Evolutionary conservation across 2,113 vertebrate genomes (phyloP), one percentile per base, ranked within the genome.

Genomic region (Pica pica): DNA sequence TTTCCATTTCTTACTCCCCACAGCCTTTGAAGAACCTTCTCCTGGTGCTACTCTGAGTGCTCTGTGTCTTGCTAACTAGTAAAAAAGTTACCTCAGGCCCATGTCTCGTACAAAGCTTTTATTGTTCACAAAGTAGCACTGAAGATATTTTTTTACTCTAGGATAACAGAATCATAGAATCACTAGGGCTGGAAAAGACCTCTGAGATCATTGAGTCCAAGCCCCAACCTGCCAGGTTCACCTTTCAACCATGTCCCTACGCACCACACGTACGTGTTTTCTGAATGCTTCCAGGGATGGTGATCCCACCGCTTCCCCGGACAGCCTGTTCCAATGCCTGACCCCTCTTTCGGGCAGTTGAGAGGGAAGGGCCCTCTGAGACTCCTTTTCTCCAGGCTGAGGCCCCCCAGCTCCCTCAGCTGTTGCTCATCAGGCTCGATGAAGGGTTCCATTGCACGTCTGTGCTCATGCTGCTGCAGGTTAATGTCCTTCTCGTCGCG

Each of bases 71-170:
- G 41, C 24, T 27, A 9, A 4, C 15, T 3, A 2, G 15, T 13
- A 16, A 33, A 16, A 1, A 31, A 31, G 13, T 9, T 42, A 6
- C 63, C 42, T 46, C 6, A 8, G 15, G 17, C 33, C 9, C 10
- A 2, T 2, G 9, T 9, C 20, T 31, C 2, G 0, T 14, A 10
- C 47, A 55, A 13, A 9, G 27, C 17, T 26, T 75, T 35, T 76
- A 41, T 17, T 57, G 16, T 50, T 67, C 31, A 27, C 18, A 6
- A 59, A 31, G 31, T 15, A 50, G 17, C 0, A 1, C 44, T 52
- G 53, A 49, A 56, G 20, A 7, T 24, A 35, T 16, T 47, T 37
- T 78, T 31, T 30, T 16, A 16, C 11, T 7, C 4, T 20, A 18
- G 5, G 49, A 13, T 30, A 37, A 42, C 3, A 55, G n/a, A 52